Conservation (phyloP, 2,797 vertebrate genomes). For the Octomys mimax region DNA sequence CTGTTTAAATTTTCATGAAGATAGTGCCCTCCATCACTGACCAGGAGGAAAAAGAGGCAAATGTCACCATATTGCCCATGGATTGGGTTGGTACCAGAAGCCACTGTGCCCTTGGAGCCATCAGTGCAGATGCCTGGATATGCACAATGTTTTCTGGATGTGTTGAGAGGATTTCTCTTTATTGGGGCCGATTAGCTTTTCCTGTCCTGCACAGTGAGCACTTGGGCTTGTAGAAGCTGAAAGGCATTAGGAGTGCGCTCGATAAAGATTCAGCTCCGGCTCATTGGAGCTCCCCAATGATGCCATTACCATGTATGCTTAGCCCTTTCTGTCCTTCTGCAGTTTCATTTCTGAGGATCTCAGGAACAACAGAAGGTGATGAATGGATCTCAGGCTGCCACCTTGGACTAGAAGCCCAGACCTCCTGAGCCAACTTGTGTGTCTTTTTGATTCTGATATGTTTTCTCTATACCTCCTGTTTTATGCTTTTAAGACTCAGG, state of each 20-base stretch:
- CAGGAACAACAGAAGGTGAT: neutral
- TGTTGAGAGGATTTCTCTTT: conserved; percentile 11
- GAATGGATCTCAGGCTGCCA: neutral
- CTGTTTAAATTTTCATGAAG: neutral
- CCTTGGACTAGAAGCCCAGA: neutral
- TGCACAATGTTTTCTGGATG: neutral
- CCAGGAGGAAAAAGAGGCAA: conserved; percentile 1
- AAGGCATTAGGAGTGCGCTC: neutral
- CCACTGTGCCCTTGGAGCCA: neutral
- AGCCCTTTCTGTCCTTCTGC: neutral
- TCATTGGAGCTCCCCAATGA: neutral
- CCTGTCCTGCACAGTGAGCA: neutral
- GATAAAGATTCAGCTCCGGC: neutral
- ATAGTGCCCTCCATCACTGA: neutral
- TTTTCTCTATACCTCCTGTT: conserved; percentile 5
- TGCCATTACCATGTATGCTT: too few species aligned
- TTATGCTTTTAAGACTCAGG: neutral
- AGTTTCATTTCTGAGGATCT: neutral
- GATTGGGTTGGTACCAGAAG: neutral
- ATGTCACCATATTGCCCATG: neutral
- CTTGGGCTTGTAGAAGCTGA: neutral
- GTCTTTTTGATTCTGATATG: neutral
- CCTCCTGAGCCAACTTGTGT: neutral
- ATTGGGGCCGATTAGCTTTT: neutral
- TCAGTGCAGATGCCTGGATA: neutral